Conservation (phyloP, 2,888 invertebrate species). For the Saturnia japonica region DNA sequence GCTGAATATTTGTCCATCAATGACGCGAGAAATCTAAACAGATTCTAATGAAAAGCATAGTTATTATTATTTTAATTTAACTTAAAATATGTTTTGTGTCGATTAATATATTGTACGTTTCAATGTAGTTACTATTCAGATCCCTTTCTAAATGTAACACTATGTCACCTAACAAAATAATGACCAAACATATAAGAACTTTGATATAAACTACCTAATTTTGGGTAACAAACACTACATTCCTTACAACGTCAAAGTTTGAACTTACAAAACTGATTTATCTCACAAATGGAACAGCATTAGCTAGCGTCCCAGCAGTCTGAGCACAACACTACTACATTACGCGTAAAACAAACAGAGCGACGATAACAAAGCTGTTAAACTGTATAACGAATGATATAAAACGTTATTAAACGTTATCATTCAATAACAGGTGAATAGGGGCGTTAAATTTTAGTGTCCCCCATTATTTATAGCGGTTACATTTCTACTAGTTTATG, state of each 20-base stretch:
- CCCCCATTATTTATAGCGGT: conserved; percentile 27
- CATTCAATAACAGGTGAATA: conserved; percentile 27
- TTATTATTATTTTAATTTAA: no score
- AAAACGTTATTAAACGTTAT: conserved; percentile 15
- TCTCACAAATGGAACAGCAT: conserved; percentile 21
- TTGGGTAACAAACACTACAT: neutral
- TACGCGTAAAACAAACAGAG: conserved; percentile 52
- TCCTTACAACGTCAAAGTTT: neutral
- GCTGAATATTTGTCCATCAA: no score
- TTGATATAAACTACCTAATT: neutral
- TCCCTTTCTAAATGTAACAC: no score
- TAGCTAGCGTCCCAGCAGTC: neutral
- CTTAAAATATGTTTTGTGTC: no score
- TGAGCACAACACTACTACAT: conserved; percentile 40
- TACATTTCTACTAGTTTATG: conserved; percentile 17
- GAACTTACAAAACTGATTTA: conserved; percentile 17
- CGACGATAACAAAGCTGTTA: conserved; percentile 44
- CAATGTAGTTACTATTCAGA: no score
- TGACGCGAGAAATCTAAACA: no score
- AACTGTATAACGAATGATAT: conserved; percentile 35
- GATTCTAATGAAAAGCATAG: no score
- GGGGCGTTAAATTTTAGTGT: conserved; percentile 32
- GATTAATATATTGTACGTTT: no score
- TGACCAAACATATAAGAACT: neutral
- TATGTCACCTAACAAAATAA: neutral